Evolutionary conservation across 2,113 vertebrate species (phyloP).

Genomic region (Coregonus clupeaformis): DNA sequence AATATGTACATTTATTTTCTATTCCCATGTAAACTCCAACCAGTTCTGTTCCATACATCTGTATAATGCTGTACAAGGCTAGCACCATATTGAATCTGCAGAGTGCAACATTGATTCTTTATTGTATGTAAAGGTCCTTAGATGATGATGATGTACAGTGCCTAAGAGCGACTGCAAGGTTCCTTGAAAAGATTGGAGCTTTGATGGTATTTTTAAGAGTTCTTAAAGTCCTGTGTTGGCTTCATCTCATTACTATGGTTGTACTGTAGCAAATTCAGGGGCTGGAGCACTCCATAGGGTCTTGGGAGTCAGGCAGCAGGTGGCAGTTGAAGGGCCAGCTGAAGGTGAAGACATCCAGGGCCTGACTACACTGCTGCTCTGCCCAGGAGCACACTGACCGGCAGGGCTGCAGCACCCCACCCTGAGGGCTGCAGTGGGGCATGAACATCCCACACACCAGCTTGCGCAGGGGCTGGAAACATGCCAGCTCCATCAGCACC

Average conservation of each 20-base stretch:
- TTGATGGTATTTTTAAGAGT: no score
- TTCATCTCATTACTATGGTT: no score
- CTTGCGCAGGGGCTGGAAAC: conserved; percentile 77
- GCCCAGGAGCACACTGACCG: conserved; percentile 84
- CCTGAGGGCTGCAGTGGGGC: conserved; percentile 82
- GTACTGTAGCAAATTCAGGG: conserved; percentile 62
- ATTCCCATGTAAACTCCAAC: not conserved
- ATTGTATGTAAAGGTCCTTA: not conserved
- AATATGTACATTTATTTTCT: not conserved
- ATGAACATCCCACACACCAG: conserved; percentile 83
- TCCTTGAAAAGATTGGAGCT: no score
- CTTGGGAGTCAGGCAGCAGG: conserved; percentile 79
- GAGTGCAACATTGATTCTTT: not conserved
- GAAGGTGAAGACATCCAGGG: conserved; percentile 66
- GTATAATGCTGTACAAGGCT: not conserved
- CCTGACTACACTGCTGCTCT: conserved; percentile 77
- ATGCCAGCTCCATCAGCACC: conserved; percentile 86
- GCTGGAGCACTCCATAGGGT: conserved; percentile 77
- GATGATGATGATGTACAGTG: not conserved
- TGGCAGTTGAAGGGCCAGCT: conserved; percentile 89
- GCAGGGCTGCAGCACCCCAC: conserved; percentile 84
- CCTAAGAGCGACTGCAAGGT: not conserved
- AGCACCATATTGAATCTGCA: not conserved
- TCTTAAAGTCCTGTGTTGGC: not conserved
- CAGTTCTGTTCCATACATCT: no score